These are phyloP conservation scores for Chloropsis hardwickii DNA, from an alignment of 2,113 vertebrate species.

Conservation along the genomic window DNA sequence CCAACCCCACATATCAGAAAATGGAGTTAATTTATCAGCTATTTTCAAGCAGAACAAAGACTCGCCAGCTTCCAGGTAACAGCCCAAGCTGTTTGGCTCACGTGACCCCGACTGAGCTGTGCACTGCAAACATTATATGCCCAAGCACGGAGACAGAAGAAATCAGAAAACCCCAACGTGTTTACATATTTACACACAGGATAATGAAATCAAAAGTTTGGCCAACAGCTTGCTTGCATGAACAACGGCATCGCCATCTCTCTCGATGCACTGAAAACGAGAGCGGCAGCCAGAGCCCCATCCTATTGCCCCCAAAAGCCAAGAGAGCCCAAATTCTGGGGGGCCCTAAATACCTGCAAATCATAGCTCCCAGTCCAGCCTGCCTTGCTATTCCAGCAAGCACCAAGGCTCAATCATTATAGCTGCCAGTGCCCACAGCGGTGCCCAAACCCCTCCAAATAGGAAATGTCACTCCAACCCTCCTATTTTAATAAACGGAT, in stretches of 20 bases:
- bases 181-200: background rate
- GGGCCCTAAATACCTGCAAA: background rate
- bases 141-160: background rate
- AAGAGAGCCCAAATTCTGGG: background rate
- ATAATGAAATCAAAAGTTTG: background rate
- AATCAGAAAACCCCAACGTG: background rate
- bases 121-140: background rate
- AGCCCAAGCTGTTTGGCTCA: slow-evolving; percentile 26
- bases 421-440: background rate
- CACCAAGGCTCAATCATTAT: background rate
- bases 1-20: slow-evolving; percentile 14
- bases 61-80: slow-evolving; percentile 44
- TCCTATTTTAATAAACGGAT: slow-evolving; percentile 1
- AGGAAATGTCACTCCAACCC: background rate
- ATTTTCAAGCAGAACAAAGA: slow-evolving; percentile 40
- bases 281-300: background rate
- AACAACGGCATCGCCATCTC: background rate
- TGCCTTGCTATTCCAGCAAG: background rate
- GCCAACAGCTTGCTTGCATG: background rate
- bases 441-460: background rate
- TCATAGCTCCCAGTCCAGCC: background rate
- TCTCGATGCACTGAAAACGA: background rate
- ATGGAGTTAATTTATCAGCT: slow-evolving; percentile 34
- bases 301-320: background rate
- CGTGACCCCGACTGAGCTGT: background rate